Percentiles rank a stretch among this genome's conserved stretches.
These are phyloP conservation scores for Nomada lathburiana DNA, from an alignment of 2,888 invertebrate genomes.

Conservation along the genomic window DNA sequence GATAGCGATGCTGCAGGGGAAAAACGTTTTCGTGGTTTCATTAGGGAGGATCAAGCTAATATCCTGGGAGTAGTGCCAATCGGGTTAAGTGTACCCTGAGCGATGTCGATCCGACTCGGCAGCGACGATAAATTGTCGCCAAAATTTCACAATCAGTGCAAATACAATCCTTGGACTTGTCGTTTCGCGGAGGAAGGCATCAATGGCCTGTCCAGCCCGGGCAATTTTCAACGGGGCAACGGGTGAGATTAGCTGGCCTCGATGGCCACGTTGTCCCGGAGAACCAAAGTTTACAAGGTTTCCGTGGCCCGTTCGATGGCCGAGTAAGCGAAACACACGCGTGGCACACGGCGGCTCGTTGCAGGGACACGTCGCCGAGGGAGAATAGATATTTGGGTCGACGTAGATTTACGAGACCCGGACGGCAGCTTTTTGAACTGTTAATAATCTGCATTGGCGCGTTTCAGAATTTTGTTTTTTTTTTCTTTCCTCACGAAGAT, in stretches of 20 bases:
- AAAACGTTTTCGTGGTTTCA: conserved; percentile 47
- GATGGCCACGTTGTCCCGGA: not conserved
- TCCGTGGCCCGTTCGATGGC: conserved; percentile 4
- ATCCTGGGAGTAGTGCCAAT: conserved; percentile 43
- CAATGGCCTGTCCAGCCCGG: not conserved
- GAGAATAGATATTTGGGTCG: conserved; percentile 27
- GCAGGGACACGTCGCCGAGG: not conserved
- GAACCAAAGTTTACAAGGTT: conserved; percentile 6
- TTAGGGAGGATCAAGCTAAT: conserved; percentile 53
- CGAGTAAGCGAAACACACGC: conserved; percentile 21
- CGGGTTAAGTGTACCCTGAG: conserved; percentile 48
- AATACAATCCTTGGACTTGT: too few relatives aligned
- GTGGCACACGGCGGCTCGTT: not conserved
- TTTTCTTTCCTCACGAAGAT: not conserved
- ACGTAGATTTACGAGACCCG: conserved; percentile 31
- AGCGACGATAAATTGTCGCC: conserved; percentile 5
- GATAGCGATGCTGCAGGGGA: conserved; percentile 31
- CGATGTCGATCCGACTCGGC: not conserved
- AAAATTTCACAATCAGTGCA: too few relatives aligned
- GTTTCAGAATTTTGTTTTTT: not conserved
- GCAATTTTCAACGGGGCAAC: conserved; percentile 4
- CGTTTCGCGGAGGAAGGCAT: not conserved
- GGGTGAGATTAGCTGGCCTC: conserved; percentile 19
- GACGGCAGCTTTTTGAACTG: conserved; percentile 6
- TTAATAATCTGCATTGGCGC: conserved; percentile 28